Conservation (phyloP, 2,888 invertebrate species). For the Melinaea marsaeus region DNA sequence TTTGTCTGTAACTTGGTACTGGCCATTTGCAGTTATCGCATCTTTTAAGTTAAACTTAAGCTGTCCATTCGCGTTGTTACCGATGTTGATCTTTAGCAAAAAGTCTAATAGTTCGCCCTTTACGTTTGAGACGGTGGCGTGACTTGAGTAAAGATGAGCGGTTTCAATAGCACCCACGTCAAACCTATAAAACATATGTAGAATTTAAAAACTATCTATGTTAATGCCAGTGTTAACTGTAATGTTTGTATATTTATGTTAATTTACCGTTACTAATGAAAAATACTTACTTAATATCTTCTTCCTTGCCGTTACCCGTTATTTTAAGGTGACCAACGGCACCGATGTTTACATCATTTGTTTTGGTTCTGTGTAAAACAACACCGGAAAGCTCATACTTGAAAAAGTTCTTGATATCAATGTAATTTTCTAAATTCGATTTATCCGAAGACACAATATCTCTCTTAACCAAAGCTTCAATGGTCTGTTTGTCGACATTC, state of each 20-base stretch:
- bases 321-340: constrained; percentile 76
- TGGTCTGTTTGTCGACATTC: constrained; percentile 48
- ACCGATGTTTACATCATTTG: constrained; percentile 76
- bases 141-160: constrained; percentile 66
- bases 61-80: constrained; percentile 63
- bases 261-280: neutral
- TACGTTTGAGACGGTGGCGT: constrained; percentile 66
- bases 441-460: constrained; percentile 76
- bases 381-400: constrained; percentile 80
- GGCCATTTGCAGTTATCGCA: constrained; percentile 79
- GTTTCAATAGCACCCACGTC: constrained; percentile 69
- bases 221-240: too few species aligned
- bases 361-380: constrained; percentile 73
- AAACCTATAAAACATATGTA: constrained; percentile 46
- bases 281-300: constrained; percentile 75
- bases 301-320: constrained; percentile 66
- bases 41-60: constrained; percentile 80
- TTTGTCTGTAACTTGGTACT: constrained; percentile 78
- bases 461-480: constrained; percentile 76
- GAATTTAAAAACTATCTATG: too few species aligned
- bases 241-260: too few species aligned
- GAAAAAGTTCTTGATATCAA: constrained; percentile 78
- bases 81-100: constrained; percentile 65
- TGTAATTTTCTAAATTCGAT: constrained; percentile 79
- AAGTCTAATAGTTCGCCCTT: constrained; percentile 75